phyloP scores from a whole-genome alignment of 2,888 invertebrate genomes.

The Teleogryllus oceanicus region DNA sequence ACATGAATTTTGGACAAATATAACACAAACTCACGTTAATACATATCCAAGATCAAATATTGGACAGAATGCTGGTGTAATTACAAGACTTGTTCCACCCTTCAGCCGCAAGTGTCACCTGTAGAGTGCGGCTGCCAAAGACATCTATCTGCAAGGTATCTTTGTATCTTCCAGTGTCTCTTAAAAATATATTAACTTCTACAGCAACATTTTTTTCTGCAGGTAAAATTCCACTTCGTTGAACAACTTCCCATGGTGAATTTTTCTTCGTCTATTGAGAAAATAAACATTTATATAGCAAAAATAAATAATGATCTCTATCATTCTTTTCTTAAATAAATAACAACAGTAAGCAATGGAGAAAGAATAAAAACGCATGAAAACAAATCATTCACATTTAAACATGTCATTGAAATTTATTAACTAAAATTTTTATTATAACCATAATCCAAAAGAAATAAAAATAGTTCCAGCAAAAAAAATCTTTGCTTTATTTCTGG shows the following conservation, averaged over 20 bases:
- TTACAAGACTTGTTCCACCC: constrained; percentile 64
- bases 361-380: no score
- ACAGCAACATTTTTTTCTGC: constrained; percentile 44
- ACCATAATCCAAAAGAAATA: no score
- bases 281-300: no score
- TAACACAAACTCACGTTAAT: constrained; percentile 54
- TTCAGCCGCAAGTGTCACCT: constrained; percentile 54
- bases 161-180: constrained; percentile 45
- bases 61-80: constrained; percentile 58
- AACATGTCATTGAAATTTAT: no score
- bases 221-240: constrained; percentile 41
- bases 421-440: no score
- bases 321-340: not conserved
- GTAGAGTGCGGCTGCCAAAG: constrained; percentile 48
- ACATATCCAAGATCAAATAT: constrained; percentile 59
- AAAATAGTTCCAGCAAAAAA: no score
- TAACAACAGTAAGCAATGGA: not conserved
- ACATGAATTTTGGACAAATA: not conserved
- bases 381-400: no score
- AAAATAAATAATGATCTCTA: no score
- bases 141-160: constrained; percentile 45
- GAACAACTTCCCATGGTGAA: constrained; percentile 42
- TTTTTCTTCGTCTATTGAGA: constrained; percentile 38
- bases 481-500: no score
- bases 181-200: constrained; percentile 44